Conservation (phyloP, 1,140 invertebrate species). For the Diuraphis noxia region DNA sequence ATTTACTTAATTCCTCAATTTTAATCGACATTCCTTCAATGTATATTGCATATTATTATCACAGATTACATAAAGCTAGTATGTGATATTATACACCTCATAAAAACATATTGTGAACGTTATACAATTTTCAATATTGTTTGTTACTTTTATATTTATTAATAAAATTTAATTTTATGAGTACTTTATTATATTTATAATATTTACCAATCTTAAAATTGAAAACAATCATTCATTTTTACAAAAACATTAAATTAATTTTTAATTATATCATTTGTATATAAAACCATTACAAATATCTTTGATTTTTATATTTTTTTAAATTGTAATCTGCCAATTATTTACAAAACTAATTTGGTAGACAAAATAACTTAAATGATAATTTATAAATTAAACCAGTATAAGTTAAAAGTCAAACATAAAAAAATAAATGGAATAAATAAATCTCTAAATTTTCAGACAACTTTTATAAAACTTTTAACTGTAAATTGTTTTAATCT, state of each 20-base stretch:
- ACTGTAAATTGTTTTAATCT: background rate
- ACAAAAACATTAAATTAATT: background rate
- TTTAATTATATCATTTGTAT: background rate
- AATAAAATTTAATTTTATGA: background rate
- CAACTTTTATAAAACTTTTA: background rate
- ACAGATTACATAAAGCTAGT: too few relatives aligned
- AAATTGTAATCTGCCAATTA: background rate
- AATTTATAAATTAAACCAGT: background rate
- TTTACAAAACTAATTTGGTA: background rate
- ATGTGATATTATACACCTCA: background rate
- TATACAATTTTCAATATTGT: background rate
- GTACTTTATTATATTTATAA: background rate
- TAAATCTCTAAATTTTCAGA: background rate
- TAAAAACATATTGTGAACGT: background rate
- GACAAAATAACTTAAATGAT: background rate
- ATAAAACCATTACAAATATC: background rate
- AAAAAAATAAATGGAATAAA: background rate
- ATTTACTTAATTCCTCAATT: slow-evolving; percentile 34
- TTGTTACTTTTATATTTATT: background rate
- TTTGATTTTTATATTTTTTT: background rate
- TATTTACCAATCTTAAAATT: background rate
- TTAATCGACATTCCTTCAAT: slow-evolving; percentile 27
- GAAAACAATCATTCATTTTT: background rate
- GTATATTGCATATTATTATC: background rate
- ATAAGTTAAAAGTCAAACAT: background rate